Evolutionary conservation across 2,888 invertebrate genomes (phyloP), one percentile per base, ranked within the genome.

Genomic region (Netelia virgata): DNA sequence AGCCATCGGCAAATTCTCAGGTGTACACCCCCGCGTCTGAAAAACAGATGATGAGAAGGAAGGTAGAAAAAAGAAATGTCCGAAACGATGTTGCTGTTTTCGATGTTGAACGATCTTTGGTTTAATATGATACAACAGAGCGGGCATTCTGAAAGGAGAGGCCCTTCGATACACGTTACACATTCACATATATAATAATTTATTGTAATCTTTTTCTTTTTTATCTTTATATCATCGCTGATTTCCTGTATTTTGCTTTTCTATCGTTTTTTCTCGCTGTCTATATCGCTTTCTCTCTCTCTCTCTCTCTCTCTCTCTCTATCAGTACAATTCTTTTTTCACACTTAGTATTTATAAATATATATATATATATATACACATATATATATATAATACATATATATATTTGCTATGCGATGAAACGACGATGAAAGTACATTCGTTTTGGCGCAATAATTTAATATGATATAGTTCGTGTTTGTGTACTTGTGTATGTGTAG

Each of bases 121-220:
- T 92, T 92, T 92, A 92, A 92, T 92, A 92, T 92, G 89, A 91
- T 92, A 92, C 92, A 92, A 91, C 89, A 88, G 87, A 88, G 84
- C 78, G 88, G 88, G 85, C 77, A 75, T 82, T 85, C 86, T 79
- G 83, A 75, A 57, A 70, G 81, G 74, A 79, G 69, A 78, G 80
- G 74, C 81, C 87, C 77, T 78, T 83, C 83, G 68, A 83, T 84
- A 81, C 79, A 85, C 87, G 84, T 86, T 87, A 88, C 87, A 89
- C 88, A 86, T 87, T 83, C 87, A 87, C 84, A 86, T 87, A 86
- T 86, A 86, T 87, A 75, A 79, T 86, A 66, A 70, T 82, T 86
- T 82, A 55, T 55, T 77, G 47, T 68, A 57, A 23, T 36, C 63
- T 41, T 69, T 18, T 41, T 14, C 14, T 3, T 16, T 41, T 36